These are phyloP conservation scores for Drosophila algonquin DNA, from an alignment of 2,888 invertebrate species.

Conservation along the genomic window DNA sequence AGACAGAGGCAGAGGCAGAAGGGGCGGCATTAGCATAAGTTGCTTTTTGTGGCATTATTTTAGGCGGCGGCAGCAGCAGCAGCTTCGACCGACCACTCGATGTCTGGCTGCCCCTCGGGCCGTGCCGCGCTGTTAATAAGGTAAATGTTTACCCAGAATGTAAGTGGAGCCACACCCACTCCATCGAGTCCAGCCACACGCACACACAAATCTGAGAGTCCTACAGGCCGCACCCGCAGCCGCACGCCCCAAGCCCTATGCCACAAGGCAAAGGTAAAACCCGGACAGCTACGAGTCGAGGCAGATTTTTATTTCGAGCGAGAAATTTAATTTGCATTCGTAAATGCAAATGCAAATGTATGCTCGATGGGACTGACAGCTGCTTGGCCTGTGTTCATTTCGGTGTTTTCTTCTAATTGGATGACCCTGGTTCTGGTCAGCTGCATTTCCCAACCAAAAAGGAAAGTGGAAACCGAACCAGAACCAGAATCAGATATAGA, in stretches of 20 bases:
- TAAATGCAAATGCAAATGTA: slow-evolving; percentile 68
- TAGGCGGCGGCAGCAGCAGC: slow-evolving; percentile 45
- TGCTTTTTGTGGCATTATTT: slow-evolving; percentile 59
- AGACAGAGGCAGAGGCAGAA: not conserved
- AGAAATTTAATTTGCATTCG: slow-evolving; percentile 73
- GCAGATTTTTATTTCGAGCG: slow-evolving; percentile 25
- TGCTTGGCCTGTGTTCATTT: slow-evolving; percentile 53
- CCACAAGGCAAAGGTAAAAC: slow-evolving; percentile 12
- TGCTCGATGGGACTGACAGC: slow-evolving; percentile 61
- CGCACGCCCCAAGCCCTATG: no score
- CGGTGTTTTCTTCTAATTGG: slow-evolving; percentile 71
- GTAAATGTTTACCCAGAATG: slow-evolving; percentile 66
- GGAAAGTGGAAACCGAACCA: slow-evolving; percentile 43
- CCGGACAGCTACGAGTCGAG: slow-evolving; percentile 10
- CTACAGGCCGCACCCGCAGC: not conserved
- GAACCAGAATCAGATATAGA: slow-evolving; percentile 5
- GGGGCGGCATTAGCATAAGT: slow-evolving; percentile 65
- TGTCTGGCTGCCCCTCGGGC: slow-evolving; percentile 11
- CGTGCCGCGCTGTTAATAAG: slow-evolving; percentile 61
- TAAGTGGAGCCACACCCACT: slow-evolving; percentile 40
- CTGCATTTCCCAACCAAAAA: slow-evolving; percentile 55
- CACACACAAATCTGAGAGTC: slow-evolving; percentile 27
- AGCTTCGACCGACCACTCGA: slow-evolving; percentile 12
- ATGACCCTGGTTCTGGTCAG: slow-evolving; percentile 56
- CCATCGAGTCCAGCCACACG: slow-evolving; percentile 7